Evolutionary conservation across 92 coral and sea anemone species (phyloP).

Genomic region (Plumapathes pennacea): DNA sequence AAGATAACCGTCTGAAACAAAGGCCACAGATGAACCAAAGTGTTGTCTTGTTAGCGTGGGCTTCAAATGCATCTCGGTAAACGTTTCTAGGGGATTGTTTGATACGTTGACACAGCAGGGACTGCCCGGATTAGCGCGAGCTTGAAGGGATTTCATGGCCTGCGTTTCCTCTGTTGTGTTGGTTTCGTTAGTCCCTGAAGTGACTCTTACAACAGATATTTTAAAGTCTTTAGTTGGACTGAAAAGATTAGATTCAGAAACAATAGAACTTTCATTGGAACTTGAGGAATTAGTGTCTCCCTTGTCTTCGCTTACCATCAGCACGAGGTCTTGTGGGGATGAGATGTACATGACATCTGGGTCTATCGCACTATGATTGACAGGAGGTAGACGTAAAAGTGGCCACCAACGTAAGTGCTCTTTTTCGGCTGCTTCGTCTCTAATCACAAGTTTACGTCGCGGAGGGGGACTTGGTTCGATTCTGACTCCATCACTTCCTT

Average conservation of each 20-base stretch:
- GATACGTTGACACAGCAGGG: constrained; percentile 66
- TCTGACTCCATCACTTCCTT: constrained; percentile 52
- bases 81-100: constrained; percentile 3
- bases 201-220: constrained; percentile 55
- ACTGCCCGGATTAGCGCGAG: constrained; percentile 46
- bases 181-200: constrained; percentile 65
- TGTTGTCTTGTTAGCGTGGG: constrained; percentile 45
- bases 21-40: constrained; percentile 68
- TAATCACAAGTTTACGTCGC: constrained; percentile 11
- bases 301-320: constrained; percentile 26
- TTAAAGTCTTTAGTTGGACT: constrained; percentile 66
- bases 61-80: constrained; percentile 71
- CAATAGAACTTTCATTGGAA: constrained; percentile 18
- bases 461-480: constrained; percentile 38
- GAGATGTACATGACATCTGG: constrained; percentile 50
- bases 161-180: constrained; percentile 61
- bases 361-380: constrained; percentile 36
- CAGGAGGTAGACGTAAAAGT: constrained; percentile 37
- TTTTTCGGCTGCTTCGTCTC: constrained; percentile 48
- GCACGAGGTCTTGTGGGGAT: constrained; percentile 39
- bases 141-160: constrained; percentile 60
- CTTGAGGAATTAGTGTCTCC: neutral
- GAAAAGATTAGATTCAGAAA: constrained; percentile 37
- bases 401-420: constrained; percentile 62
- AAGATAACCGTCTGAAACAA: constrained; percentile 27